These are phyloP conservation scores for Phortica okadai DNA, from an alignment of 2,888 invertebrate species.

Conservation along the genomic window DNA sequence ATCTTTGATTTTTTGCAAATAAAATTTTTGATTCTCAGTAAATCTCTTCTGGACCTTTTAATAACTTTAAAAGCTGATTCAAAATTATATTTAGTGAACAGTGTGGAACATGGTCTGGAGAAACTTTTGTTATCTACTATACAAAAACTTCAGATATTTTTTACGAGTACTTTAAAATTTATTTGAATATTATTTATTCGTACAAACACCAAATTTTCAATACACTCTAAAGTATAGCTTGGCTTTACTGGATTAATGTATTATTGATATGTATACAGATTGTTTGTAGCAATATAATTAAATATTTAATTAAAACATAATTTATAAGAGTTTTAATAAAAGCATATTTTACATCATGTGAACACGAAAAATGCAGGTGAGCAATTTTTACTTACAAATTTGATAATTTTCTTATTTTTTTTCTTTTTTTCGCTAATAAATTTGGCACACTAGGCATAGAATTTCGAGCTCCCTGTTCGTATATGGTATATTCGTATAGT, in stretches of 20 bases:
- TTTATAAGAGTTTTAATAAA: not conserved
- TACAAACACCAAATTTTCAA: conserved; percentile 26
- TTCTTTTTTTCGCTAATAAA: conserved; percentile 1
- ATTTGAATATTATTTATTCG: conserved; percentile 17
- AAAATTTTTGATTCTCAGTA: no score
- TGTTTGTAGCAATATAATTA: conserved; percentile 10
- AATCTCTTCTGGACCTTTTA: no score
- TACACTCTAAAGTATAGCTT: conserved; percentile 20
- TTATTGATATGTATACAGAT: conserved; percentile 8
- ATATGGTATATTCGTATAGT: not conserved
- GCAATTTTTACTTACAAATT: not conserved
- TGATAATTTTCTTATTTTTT: conserved; percentile 1
- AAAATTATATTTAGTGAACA: no score
- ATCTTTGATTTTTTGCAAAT: no score
- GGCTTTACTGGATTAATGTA: conserved; percentile 26
- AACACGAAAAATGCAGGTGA: not conserved
- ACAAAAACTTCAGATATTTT: not conserved
- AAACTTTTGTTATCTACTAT: no score
- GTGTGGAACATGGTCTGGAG: no score
- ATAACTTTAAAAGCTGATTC: no score
- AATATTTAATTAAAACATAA: conserved; percentile 6
- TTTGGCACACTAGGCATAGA: conserved; percentile 16
- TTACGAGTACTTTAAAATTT: conserved; percentile 1
- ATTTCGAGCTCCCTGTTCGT: not conserved
- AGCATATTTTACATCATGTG: not conserved